A percentile compares a stretch with the other conserved stretches of the same genome.
Conservation (phyloP, 2,113 vertebrate species). For the Myotis davidii region DNA sequence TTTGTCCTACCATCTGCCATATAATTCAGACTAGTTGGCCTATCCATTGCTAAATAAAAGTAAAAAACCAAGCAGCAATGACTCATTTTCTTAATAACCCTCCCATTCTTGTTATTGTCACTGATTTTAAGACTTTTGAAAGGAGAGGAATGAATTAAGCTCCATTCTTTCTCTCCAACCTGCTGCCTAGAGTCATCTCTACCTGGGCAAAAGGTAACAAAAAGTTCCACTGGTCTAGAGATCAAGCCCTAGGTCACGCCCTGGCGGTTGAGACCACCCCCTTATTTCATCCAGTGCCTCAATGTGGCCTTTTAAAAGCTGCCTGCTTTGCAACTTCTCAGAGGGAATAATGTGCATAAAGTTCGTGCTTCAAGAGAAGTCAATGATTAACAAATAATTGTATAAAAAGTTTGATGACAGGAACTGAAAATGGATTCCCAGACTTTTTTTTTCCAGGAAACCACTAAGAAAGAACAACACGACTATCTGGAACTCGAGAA, state of each 20-base stretch:
- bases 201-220: not conserved
- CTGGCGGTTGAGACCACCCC: not conserved
- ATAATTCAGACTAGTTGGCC: not conserved
- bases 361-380: constrained; percentile 50
- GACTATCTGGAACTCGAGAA: constrained; percentile 67
- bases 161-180: not conserved
- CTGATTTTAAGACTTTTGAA: constrained; percentile 38
- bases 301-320: not conserved
- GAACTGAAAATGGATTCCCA: constrained; percentile 66
- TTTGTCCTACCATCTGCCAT: not conserved
- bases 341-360: not conserved
- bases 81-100: constrained; percentile 40
- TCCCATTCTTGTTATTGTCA: not conserved
- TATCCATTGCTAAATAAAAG: not conserved
- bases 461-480: constrained; percentile 69
- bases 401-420: constrained; percentile 74
- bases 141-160: not conserved
- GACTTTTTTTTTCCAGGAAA: constrained; percentile 76
- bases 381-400: constrained; percentile 62
- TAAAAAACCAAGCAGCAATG: constrained; percentile 31
- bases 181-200: not conserved
- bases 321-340: not conserved
- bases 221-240: not conserved
- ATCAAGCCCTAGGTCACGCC: not conserved
- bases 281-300: not conserved